These are phyloP conservation scores for Macquaria ambigua DNA, from an alignment of 2,113 vertebrate genomes.

Conservation along the genomic window DNA sequence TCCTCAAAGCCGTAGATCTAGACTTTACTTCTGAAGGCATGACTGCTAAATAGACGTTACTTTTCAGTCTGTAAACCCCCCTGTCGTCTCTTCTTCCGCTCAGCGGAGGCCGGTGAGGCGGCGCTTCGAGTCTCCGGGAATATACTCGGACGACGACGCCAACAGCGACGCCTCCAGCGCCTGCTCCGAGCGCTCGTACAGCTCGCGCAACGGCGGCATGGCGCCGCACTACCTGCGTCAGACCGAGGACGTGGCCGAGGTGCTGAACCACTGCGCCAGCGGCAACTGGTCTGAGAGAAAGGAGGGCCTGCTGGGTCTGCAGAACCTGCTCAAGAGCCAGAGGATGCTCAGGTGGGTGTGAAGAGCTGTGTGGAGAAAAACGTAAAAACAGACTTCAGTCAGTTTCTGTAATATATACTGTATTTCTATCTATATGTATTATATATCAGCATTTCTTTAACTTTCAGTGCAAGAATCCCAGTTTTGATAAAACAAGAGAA, in stretches of 20 bases:
- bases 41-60: no score
- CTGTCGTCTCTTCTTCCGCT: accelerated
- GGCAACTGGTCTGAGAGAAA: constrained; percentile 96
- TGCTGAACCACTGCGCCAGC: constrained; percentile 94
- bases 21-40: no score
- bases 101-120: constrained; percentile 91
- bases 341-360: constrained; percentile 88
- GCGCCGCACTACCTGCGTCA: constrained; percentile 90
- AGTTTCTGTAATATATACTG: no score
- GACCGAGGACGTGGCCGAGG: constrained; percentile 93
- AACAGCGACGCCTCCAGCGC: constrained; percentile 95
- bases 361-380: no score
- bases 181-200: constrained; percentile 93
- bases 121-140: constrained; percentile 90
- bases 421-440: no score
- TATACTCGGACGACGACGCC: constrained; percentile 94
- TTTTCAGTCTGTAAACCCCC: not conserved
- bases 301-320: constrained; percentile 91
- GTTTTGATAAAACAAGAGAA: no score
- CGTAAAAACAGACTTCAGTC: no score
- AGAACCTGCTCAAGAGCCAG: constrained; percentile 91
- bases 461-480: no score
- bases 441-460: no score
- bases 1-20: not conserved
- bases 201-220: constrained; percentile 90